Evolutionary conservation across 1,140 invertebrate genomes (phyloP).

Genomic region (Cardiocondyla obscurior): DNA sequence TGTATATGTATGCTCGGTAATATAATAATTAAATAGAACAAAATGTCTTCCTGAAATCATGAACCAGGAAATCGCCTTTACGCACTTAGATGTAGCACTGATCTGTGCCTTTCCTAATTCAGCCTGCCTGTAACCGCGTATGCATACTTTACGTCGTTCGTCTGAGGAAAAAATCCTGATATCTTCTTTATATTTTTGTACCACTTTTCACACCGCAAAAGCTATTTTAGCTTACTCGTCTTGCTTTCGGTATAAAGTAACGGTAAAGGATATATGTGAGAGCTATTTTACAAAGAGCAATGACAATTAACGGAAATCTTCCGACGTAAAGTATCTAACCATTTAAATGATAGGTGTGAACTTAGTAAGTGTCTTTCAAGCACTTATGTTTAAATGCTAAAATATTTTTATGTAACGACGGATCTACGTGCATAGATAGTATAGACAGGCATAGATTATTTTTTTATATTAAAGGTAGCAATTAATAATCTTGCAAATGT

Average conservation of each 20-base stretch:
- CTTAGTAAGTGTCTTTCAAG: not conserved
- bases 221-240: not conserved
- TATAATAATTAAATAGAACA: conserved; percentile 28
- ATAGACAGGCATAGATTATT: conserved; percentile 49
- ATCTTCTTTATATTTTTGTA: conserved; percentile 72
- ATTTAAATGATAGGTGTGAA: conserved; percentile 18
- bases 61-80: conserved; percentile 66
- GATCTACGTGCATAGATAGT: too few species aligned
- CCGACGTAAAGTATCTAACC: conserved; percentile 39
- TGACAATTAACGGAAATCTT: conserved; percentile 26
- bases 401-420: conserved; percentile 45
- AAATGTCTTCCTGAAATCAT: conserved; percentile 68
- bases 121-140: conserved; percentile 73
- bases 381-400: conserved; percentile 10
- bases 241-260: conserved; percentile 33
- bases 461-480: conserved; percentile 4
- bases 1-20: conserved; percentile 35
- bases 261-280: not conserved
- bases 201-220: conserved; percentile 20
- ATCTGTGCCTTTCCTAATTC: conserved; percentile 78
- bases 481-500: conserved; percentile 34
- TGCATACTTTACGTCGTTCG: conserved; percentile 66
- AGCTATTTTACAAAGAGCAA: not conserved
- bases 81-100: conserved; percentile 69
- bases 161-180: conserved; percentile 19